Evolutionary conservation across 2,797 vertebrate species (phyloP).

Genomic region (Diceros bicornis): DNA sequence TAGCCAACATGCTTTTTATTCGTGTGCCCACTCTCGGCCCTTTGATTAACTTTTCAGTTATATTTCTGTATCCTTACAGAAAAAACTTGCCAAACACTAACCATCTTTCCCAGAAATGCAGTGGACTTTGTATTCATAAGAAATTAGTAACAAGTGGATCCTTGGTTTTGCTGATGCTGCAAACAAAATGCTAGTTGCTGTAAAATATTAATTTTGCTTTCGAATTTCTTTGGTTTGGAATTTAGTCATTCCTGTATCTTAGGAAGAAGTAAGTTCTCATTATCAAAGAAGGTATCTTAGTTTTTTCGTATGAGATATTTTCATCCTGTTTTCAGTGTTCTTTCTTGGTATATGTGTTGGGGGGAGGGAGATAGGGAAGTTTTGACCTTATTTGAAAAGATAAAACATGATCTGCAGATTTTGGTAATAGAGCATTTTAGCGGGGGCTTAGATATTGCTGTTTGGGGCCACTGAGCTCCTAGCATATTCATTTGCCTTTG

Average conservation of each 20-base stretch:
- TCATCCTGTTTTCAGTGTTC: background rate
- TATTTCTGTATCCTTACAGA: slow-evolving; percentile 51
- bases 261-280: background rate
- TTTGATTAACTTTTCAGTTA: slow-evolving; percentile 10
- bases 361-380: background rate
- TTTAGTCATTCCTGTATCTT: background rate
- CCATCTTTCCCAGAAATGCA: slow-evolving; percentile 55
- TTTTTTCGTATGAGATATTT: background rate
- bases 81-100: slow-evolving; percentile 46
- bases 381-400: slow-evolving; percentile 24
- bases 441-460: background rate
- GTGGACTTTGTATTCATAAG: slow-evolving; percentile 76
- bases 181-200: slow-evolving; percentile 24
- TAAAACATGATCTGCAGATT: background rate
- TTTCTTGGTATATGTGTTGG: background rate
- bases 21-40: background rate
- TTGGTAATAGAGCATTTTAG: background rate
- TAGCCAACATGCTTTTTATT: background rate
- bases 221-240: slow-evolving; percentile 23
- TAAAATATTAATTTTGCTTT: slow-evolving; percentile 80
- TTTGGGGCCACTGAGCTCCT: background rate
- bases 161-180: slow-evolving; percentile 65
- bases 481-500: background rate
- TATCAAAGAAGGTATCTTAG: background rate
- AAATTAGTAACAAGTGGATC: slow-evolving; percentile 64